Base-by-base conservation (phyloP, 2,797 vertebrate species). In the Limosa lapponica region DNA sequence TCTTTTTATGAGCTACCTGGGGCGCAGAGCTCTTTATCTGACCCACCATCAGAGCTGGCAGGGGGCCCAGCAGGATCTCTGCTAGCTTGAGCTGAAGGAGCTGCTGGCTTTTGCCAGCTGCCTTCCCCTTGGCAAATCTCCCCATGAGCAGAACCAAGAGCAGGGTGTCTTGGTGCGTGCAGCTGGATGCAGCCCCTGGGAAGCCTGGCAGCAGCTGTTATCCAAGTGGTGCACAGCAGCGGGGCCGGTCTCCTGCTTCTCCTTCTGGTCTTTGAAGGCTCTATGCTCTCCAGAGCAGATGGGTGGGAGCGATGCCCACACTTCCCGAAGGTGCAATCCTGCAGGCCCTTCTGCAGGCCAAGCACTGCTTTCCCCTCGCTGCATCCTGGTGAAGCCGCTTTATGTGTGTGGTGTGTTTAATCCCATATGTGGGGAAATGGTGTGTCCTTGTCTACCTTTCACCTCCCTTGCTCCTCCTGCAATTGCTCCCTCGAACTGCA, bases 1-100 rank as follows among this genome's bases (percentile, higher is more conserved):
- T 70, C 80, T 67, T 77, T 89, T 89, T 91, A 85, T 85, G 91
- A 94, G 72, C 71, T 95, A 96, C 87, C 87, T 97, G 94, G 82
- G 89, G 87, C 0, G 13, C 82, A 55, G 67, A 90, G 39, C 61
- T 55, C 74, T 95, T 94, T 84, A 82, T 95, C 58, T 77, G 79
- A 91, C 59, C 82, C 82, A 77, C 81, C 87, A 44, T 87, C 74
- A 83, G 89, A 59, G 71, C 87, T 87, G 82, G 78, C 87, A 44
- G 64, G 43, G 55, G 55, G 57, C 82, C 49, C 93, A 96, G 90
- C 71, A 73, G 71, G 62, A 59, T 87, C 77, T 70, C 86, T 82
- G 61, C 69, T 90, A 25, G 37, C 61, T 70, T 59, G 24, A 85
- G 67, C 78, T 87, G 67, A 80, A 85, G 84, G 92, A 65, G 92